Evolutionary conservation across 2,113 vertebrate genomes (phyloP), one percentile per base, ranked within the genome.

Genomic region (Hippoglossus stenolepis): DNA sequence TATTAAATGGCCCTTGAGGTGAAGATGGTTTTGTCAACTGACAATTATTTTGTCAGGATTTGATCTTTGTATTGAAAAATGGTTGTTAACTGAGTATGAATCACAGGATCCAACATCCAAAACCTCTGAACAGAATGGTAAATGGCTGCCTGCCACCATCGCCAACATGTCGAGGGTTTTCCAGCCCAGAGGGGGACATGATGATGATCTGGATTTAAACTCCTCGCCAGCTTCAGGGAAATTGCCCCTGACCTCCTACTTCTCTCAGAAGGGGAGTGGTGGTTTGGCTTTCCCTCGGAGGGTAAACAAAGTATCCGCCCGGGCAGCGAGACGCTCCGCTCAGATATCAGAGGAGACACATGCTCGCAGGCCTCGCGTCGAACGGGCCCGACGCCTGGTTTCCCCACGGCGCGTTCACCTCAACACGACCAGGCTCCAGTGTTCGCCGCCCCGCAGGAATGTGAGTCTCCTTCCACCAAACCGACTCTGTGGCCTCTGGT

Each of bases 391-490:
- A 23, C 24, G 59, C 38, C 73, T 28, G 45, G 18, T 63, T 28
- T 61, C 57, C 57, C 66, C 60, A 13, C 17, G 9, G 35, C 65
- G 53, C 26, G 0, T 47, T 90, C 66, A 84, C 81, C 84, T 76
- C 64, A 5, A 24, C 14, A 0, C 40, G 69, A 85, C 77, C 86
- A 45, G 49, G 43, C 80, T 63, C 56, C 61, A 63, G 61, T 81
- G 77, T 65, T 62, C 10, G 4, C 43, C n/a, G 35, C 35, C 63
- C 74, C 51, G 0, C 70, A 85, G 83, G 87, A 89, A 90, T 85
- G 85, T n/a, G 20, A 0, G 57, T 49, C 68, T 80, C 53, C 81
- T 60, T 85, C 71, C 73, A 71, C 84, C 40, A 58, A 43, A 61
- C 38, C 47, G 3, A 21, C 74, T 45, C 70, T 54, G 60, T 24